A percentile compares a stretch with the other conserved stretches of the same genome.
Conservation (phyloP, 2,797 vertebrate species). For the Phataginus tetradactyla region DNA sequence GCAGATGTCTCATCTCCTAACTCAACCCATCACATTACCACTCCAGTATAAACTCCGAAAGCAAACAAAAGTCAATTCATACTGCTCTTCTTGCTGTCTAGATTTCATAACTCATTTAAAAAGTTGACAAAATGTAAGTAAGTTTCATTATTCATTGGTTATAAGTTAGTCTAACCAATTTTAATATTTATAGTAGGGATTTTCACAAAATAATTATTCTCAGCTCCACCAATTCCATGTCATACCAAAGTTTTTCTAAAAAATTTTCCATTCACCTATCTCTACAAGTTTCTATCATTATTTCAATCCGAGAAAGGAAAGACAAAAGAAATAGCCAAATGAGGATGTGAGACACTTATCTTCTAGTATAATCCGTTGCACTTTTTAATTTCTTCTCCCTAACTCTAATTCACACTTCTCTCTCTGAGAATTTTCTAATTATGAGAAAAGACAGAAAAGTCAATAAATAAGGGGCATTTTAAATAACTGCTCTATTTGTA, state of each 20-base stretch:
- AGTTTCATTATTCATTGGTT: not conserved
- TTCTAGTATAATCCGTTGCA: not conserved
- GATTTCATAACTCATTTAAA: constrained; percentile 61
- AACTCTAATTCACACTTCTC: not conserved
- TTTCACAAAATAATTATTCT: not conserved
- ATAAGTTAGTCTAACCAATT: constrained; percentile 3
- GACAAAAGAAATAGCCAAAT: constrained; percentile 1
- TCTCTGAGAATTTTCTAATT: not conserved
- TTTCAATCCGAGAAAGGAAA: constrained; percentile 33
- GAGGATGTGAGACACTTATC: not conserved
- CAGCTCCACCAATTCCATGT: not conserved
- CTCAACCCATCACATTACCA: constrained; percentile 77
- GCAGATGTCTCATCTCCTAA: constrained; percentile 69
- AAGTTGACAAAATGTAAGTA: not conserved
- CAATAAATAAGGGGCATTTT: not conserved
- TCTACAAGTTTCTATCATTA: not conserved
- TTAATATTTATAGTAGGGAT: not conserved
- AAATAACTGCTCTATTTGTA: not conserved
- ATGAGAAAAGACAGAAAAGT: not conserved
- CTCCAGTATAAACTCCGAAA: constrained; percentile 78
- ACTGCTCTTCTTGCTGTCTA: constrained; percentile 52
- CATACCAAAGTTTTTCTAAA: not conserved
- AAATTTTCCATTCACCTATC: not conserved
- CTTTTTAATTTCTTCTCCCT: constrained; percentile 20
- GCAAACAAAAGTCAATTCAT: constrained; percentile 66